Conservation (phyloP, 2,888 invertebrate species). For the Nasonovia ribisnigri region DNA sequence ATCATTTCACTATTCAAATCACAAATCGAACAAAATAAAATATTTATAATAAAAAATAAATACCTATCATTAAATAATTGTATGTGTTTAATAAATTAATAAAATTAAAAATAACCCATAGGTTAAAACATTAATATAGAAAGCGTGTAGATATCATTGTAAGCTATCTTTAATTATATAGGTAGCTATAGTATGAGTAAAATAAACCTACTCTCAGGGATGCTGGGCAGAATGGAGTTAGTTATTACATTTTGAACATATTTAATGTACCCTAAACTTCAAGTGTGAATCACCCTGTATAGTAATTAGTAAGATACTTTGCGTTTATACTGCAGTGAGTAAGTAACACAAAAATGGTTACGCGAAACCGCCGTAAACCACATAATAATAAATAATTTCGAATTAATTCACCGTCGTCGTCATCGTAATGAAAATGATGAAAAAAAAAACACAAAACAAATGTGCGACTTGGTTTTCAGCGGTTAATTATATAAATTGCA, state of each 20-base stretch:
- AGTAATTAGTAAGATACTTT: too few relatives aligned
- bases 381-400: not conserved
- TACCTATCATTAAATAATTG: not conserved
- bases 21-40: too few relatives aligned
- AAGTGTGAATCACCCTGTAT: too few relatives aligned
- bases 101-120: not conserved
- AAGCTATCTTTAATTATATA: too few relatives aligned
- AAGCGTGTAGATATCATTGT: too few relatives aligned
- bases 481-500: conserved; percentile 51
- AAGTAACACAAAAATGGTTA: not conserved
- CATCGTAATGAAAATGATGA: not conserved
- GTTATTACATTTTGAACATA: too few relatives aligned
- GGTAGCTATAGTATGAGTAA: too few relatives aligned
- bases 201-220: too few relatives aligned
- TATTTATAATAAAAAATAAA: too few relatives aligned
- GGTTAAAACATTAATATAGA: too few relatives aligned
- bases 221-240: too few relatives aligned
- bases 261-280: too few relatives aligned
- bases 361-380: not conserved
- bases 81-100: not conserved
- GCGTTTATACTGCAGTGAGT: not conserved
- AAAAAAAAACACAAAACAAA: conserved; percentile 4
- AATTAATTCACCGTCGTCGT: not conserved
- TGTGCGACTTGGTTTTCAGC: conserved; percentile 18
- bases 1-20: not conserved